Conservation (phyloP, 2,797 vertebrate species). For the Mareca strepera region DNA sequence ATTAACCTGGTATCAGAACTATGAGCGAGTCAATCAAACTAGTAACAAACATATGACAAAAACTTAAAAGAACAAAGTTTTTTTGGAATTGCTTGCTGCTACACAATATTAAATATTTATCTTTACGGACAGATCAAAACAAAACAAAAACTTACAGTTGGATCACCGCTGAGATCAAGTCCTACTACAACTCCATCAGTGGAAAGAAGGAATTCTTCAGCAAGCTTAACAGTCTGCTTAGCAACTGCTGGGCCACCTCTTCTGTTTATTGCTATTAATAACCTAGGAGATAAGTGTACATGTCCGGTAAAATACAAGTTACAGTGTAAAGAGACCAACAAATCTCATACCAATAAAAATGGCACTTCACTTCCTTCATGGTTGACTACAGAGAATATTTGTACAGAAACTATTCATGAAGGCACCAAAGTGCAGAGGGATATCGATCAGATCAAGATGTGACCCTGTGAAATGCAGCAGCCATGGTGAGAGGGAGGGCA, state of each 20-base stretch:
- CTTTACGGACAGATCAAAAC: neutral
- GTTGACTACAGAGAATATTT: neutral
- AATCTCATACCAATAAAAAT: neutral
- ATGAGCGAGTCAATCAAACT: neutral
- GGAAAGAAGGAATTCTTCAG: conserved; percentile 91
- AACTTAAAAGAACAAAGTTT: neutral
- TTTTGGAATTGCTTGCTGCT: neutral
- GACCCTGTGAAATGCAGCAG: neutral
- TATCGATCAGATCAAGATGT: fast-evolving
- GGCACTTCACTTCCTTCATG: neutral
- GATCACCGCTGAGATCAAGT: conserved; percentile 95
- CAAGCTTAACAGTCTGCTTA: conserved; percentile 92
- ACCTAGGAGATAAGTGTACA: conserved; percentile 73
- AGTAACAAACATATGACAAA: neutral
- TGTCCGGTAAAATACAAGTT: neutral
- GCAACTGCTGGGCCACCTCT: conserved; percentile 87
- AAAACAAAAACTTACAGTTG: conserved; percentile 81
- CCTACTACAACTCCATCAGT: conserved; percentile 88
- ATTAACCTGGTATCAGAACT: neutral
- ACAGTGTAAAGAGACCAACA: neutral
- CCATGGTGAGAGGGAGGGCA: neutral
- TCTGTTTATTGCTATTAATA: conserved; percentile 93
- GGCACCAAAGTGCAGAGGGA: neutral
- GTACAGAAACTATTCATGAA: neutral
- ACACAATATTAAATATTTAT: neutral